A percentile compares a stretch with the other conserved stretches of the same genome.
phyloP scores from a whole-genome alignment of 1,140 invertebrate species.

The Himalopsyche phryganea region DNA sequence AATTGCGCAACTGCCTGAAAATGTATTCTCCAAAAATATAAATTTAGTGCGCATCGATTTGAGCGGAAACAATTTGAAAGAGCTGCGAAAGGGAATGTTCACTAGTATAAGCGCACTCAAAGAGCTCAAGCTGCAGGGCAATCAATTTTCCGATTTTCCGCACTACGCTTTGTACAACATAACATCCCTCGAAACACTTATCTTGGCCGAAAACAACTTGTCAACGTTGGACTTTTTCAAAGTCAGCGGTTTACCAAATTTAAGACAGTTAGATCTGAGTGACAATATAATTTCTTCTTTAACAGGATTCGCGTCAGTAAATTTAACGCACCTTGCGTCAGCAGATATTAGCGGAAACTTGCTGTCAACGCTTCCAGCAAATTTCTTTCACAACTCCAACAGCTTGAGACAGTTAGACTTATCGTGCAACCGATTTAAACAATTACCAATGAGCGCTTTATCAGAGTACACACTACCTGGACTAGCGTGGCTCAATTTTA shows the following conservation, averaged over 20 bases:
- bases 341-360: conserved; percentile 74
- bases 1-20: conserved; percentile 62
- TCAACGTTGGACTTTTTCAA: conserved; percentile 71
- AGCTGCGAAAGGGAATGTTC: conserved; percentile 66
- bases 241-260: conserved; percentile 66
- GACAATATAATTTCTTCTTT: conserved; percentile 72
- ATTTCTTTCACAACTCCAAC: conserved; percentile 73
- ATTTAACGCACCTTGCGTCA: conserved; percentile 66
- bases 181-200: conserved; percentile 68
- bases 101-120: conserved; percentile 65
- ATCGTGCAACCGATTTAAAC: conserved; percentile 74
- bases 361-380: conserved; percentile 71
- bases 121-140: conserved; percentile 70
- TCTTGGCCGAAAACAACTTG: conserved; percentile 69
- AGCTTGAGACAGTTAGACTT: conserved; percentile 72
- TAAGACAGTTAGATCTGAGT: conserved; percentile 71
- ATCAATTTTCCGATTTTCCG: conserved; percentile 70
- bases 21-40: conserved; percentile 69
- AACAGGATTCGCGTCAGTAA: conserved; percentile 71
- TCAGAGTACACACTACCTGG: conserved; percentile 70
- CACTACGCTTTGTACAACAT: conserved; percentile 72
- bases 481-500: conserved; percentile 73
- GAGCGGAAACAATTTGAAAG: conserved; percentile 62
- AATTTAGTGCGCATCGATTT: conserved; percentile 71
- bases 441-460: conserved; percentile 75